Percentiles rank a stretch among this genome's conserved stretches.
Evolutionary conservation across 2,113 vertebrate species (phyloP).

Genomic region (Camelus dromedarius): DNA sequence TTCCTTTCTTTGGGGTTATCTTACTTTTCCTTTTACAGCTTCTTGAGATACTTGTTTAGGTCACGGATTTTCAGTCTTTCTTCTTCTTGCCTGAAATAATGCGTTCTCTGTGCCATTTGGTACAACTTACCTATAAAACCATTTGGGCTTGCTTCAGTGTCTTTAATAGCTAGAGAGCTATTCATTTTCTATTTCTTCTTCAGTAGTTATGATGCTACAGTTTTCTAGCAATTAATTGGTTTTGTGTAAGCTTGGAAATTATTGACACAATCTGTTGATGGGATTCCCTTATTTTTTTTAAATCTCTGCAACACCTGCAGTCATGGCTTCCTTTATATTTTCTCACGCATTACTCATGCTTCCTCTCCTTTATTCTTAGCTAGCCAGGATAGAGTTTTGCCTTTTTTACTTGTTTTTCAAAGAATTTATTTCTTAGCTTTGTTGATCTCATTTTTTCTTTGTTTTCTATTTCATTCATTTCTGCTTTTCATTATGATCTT

Average conservation of each 20-base stretch:
- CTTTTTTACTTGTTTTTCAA: background rate
- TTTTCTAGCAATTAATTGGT: background rate
- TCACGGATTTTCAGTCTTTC: background rate
- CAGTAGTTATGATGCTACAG: background rate
- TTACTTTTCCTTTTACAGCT: background rate
- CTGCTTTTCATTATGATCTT: background rate
- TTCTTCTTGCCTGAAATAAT: background rate
- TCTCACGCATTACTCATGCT: background rate
- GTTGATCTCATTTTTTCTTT: background rate
- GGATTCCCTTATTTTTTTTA: background rate
- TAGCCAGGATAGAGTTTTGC: background rate
- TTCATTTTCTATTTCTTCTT: background rate
- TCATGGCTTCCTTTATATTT: background rate
- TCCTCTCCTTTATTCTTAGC: background rate
- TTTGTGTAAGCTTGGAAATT: background rate
- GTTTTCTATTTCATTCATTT: background rate
- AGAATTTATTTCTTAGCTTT: background rate
- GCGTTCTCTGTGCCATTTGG: background rate
- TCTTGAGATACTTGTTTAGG: background rate
- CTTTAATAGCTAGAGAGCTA: background rate
- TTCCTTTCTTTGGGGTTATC: background rate
- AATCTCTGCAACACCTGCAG: background rate
- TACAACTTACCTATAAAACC: background rate
- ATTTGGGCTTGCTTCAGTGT: background rate
- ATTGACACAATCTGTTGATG: background rate